Percentiles rank a stretch among this genome's conserved stretches.
phyloP scores from a whole-genome alignment of 2,797 vertebrate species.

The Natrix natrix region DNA sequence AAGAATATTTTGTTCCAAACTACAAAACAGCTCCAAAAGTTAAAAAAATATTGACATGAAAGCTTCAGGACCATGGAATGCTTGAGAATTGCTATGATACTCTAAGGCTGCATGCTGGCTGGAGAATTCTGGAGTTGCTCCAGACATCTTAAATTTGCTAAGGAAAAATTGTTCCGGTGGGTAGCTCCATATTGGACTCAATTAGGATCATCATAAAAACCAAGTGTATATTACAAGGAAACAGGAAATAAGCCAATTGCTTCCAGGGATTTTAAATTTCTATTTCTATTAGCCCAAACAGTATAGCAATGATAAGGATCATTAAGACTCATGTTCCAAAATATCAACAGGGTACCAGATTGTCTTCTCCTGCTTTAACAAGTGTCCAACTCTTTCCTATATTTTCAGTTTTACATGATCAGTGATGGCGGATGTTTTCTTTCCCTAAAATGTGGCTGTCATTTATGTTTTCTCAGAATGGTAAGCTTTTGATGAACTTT shows the following conservation, averaged over 20 bases:
- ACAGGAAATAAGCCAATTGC: not conserved
- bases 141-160: not conserved
- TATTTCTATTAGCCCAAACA: not conserved
- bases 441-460: not conserved
- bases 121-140: not conserved
- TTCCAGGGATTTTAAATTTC: not conserved
- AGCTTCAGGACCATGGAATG: not conserved
- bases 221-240: not conserved
- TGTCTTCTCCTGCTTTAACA: not conserved
- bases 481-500: not conserved
- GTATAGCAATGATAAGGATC: not conserved
- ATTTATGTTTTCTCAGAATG: not conserved
- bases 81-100: not conserved
- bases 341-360: not conserved
- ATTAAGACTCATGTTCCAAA: not conserved
- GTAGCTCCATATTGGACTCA: not conserved
- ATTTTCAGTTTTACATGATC: not conserved
- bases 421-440: not conserved
- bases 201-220: not conserved
- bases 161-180: not conserved
- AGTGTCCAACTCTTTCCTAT: not conserved
- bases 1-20: not conserved
- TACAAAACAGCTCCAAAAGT: not conserved
- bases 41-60: not conserved
- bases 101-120: not conserved